phyloP scores from a whole-genome alignment of 2,797 vertebrate genomes.

The Sebastes oblongus region DNA sequence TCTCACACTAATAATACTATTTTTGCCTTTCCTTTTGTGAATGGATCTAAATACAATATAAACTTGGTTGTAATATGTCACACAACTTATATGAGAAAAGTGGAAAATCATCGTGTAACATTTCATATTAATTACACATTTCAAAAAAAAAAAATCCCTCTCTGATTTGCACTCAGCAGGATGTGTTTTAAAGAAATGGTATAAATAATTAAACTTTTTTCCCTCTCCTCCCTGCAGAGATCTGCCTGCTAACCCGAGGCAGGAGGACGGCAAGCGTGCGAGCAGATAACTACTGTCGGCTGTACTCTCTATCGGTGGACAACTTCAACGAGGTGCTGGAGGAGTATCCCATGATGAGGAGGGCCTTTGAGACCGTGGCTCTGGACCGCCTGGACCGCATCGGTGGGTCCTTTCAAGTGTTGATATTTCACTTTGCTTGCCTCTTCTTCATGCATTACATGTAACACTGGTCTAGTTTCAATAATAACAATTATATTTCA shows the following conservation, averaged over 20 bases:
- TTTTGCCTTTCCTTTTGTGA: slow-evolving; percentile 49
- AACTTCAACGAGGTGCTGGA: slow-evolving; percentile 98
- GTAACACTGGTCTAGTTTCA: neutral
- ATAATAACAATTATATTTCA: neutral
- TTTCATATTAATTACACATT: neutral
- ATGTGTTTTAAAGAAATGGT: slow-evolving; percentile 4
- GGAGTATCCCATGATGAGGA: slow-evolving; percentile 99
- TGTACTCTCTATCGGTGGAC: slow-evolving; percentile 97
- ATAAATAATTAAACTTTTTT: neutral
- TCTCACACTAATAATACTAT: slow-evolving; percentile 50
- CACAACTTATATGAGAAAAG: neutral
- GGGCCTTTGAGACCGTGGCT: slow-evolving; percentile 96
- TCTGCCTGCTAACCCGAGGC: slow-evolving; percentile 95
- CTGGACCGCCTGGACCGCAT: slow-evolving; percentile 96
- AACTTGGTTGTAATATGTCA: neutral
- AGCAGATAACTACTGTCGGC: slow-evolving; percentile 95
- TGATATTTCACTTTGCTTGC: neutral
- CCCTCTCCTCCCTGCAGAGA: slow-evolving; percentile 83
- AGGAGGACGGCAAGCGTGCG: slow-evolving; percentile 94
- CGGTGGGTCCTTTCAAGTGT: slow-evolving; percentile 79
- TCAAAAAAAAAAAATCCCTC: neutral
- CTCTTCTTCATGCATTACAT: neutral
- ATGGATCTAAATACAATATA: slow-evolving; percentile 30
- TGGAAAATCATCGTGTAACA: neutral
- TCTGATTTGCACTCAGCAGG: slow-evolving; percentile 11